These are phyloP conservation scores for Sylvia atricapilla DNA, from an alignment of 2,113 vertebrate species.

Conservation along the genomic window DNA sequence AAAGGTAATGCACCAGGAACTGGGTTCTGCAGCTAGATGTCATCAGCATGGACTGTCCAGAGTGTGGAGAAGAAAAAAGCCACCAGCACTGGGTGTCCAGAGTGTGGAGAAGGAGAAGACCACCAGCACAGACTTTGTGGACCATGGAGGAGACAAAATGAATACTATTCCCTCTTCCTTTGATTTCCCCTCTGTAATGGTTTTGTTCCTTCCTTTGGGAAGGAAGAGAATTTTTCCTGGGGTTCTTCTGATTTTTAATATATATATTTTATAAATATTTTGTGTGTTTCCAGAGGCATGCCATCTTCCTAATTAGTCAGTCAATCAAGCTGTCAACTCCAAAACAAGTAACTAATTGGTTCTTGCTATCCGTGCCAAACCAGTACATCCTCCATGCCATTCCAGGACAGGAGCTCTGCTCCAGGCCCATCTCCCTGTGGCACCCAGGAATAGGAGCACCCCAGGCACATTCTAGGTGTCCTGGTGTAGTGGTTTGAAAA, in stretches of 20 bases:
- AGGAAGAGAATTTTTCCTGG: no score
- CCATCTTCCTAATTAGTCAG: no score
- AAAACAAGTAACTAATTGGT: no score
- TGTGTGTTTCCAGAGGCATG: no score
- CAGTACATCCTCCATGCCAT: no score
- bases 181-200: background rate
- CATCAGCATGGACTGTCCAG: background rate
- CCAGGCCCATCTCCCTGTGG: background rate
- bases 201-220: no score
- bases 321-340: no score
- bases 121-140: background rate
- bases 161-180: background rate
- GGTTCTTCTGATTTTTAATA: no score
- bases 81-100: background rate
- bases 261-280: no score
- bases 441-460: background rate
- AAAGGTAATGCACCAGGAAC: no score
- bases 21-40: no score
- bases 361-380: no score
- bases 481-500: background rate
- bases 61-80: background rate
- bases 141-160: fast-evolving
- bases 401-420: background rate
- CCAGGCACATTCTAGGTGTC: background rate
- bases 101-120: background rate